Base-by-base conservation (phyloP, 2,113 vertebrate genomes). In the Prochilodus magdalenae region DNA sequence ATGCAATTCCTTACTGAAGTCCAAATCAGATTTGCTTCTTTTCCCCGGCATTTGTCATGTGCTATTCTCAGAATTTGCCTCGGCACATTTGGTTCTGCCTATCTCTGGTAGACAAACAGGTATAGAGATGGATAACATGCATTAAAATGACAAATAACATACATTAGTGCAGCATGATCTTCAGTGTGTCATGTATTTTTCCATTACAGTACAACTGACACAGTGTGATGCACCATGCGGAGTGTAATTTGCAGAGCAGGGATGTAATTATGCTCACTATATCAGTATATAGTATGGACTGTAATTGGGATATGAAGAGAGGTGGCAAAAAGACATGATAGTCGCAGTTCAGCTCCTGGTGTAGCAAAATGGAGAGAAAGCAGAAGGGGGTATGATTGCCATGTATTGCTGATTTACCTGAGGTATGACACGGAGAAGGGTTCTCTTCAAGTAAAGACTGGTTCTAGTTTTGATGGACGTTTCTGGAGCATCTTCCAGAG, bases 401-500 rank as follows among this genome's bases (percentile, higher is more conserved):
- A 63, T 65, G 59, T 12, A 33, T 72, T 74, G 49, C 12, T 16
- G 49, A 80, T 80, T 24, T 53, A 73, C 40, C 59, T 49, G 40
- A 65, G 13, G 29, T 40, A 73, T 36, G 59, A 24, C n/a, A 49
- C 6, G 33, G 57, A 81, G 49, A 65, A 63, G 27, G 22, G 62
- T 27, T 7, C 53, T 8, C 16, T 79, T 79, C 1, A 73, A n/a
- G 63, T 30, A 47, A 29, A 36, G 66, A 57, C 51, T 29, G n/a
- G 15, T 40, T 53, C 14, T 79, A 26, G 77, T 30, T 71, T 40
- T 70, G 77, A 79, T 44, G 51, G 73, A 75, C 24, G 26, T 72
- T 72, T 78, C 55, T 29, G 40, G 69, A 40, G 47, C 79, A 80
- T 22, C 60, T 73, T 51, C 47, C 30, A 81, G n/a, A 59, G 51